Evolutionary conservation across 2,797 vertebrate species (phyloP), one percentile per base, ranked within the genome.

Genomic region (Phataginus tetradactyla): DNA sequence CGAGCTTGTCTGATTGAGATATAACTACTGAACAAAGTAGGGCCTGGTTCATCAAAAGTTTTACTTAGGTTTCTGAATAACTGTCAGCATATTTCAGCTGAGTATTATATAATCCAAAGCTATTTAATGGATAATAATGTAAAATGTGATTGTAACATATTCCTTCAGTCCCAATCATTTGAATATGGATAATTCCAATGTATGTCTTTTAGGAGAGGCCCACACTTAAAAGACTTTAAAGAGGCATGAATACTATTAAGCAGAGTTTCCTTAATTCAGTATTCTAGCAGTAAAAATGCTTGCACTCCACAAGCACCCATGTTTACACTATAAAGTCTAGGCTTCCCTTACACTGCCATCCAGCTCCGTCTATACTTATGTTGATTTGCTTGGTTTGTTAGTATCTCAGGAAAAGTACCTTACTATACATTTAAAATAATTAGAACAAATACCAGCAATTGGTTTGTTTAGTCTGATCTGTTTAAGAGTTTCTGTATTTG

Each of bases 1-100:
- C 59, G 5, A 95, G 95, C 91, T 96, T 96, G 86, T 97, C 96
- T 98, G 98, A 97, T 97, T 97, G 94, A 98, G 98, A 98, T 98
- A 98, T 98, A 98, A 98, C 98, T 99, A 99, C 85, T 79, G 91
- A 97, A 87, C 86, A 92, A 97, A 97, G 89, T 93, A 95, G 64
- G 55, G 71, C 94, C 45, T 9, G 21, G 96, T 96, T 97, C 96
- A 97, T 97, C 95, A 97, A 98, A 98, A 98, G 99, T 99, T 99
- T 98, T 96, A n/a, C 98, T 97, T 96, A 93, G 94, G 85, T 96
- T 98, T 99, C 98, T 98, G 98, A 99, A 99, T 98, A 99, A 98
- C 98, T 98, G 96, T 96, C 93, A 90, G 94, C 95, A 97, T 96
- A 96, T 96, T 97, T 97, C 93, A 96, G 53, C 57, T 45, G 71